Evolutionary conservation across 2,888 invertebrate species (phyloP), one percentile per base, ranked within the genome.

Genomic region (Thereva unica): DNA sequence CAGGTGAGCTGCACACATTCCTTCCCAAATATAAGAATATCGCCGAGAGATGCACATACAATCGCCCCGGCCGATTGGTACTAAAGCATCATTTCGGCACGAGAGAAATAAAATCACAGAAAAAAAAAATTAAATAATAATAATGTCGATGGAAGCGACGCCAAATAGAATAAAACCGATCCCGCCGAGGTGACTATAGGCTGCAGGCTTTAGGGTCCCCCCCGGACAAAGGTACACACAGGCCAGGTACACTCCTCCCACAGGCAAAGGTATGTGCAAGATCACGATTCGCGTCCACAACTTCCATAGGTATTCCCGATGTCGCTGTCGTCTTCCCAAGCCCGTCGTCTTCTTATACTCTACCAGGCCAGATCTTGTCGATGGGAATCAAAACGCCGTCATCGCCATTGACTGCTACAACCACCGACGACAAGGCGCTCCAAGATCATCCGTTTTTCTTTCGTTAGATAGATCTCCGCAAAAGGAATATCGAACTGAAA

Each of bases 281-380:
- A 68, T 68, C 68, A 66, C 65, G 65, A 61, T 66, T 68, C 52
- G 66, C 68, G 55, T 67, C 55, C 61, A n/a, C n/a, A 61, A 61
- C 50, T 50, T 61, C 61, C 41, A 59, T 65, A 54, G 59, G 49
- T 55, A 53, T 23, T 23, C 23, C 23, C 53, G 44, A 53, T 66
- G 61, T 61, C 49, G 52, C 50, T 66, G 50, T 59, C 65, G 40
- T 65, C 66, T 55, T 61, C 44, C 44, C 37, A 41, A 66, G 52
- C 40, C n/a, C n/a, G n/a, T n/a, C 59, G 59, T 64, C 47, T 57
- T 38, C 38, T 44, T 34, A 8, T 44, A 37, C 45, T 45, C 34
- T 42, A 50, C 61, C 50, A 56, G 41, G 50, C 35, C 47, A 23
- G 54, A 65, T 65, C 59, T 68, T 64, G 54, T 56, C 49, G 65